These are phyloP conservation scores for Herminia tarsipennalis DNA, from an alignment of 2,888 invertebrate genomes.

Conservation along the genomic window DNA sequence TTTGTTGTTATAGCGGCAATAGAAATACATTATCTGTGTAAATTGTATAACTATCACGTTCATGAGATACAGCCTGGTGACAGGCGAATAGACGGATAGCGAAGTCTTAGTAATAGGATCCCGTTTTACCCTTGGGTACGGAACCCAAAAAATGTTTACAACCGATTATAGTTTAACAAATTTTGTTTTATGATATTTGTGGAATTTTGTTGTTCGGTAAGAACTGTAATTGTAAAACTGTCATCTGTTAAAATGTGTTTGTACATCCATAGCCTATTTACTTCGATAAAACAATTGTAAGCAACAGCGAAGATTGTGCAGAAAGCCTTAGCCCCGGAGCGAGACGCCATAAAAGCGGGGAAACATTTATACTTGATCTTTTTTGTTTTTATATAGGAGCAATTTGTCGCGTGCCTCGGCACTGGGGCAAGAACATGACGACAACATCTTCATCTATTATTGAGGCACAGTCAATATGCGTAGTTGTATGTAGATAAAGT, in stretches of 20 bases:
- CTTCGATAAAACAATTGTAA: conserved; percentile 7
- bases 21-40: too few relatives aligned
- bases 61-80: too few relatives aligned
- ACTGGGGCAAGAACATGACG: conserved; percentile 12
- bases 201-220: too few relatives aligned
- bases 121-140: too few relatives aligned
- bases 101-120: too few relatives aligned
- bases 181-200: too few relatives aligned
- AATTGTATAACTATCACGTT: too few relatives aligned
- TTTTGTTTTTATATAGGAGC: conserved; percentile 51
- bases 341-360: conserved; percentile 47
- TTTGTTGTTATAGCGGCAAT: too few relatives aligned
- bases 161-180: too few relatives aligned
- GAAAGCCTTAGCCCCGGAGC: conserved; percentile 19
- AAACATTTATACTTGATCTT: conserved; percentile 54
- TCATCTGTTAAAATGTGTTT: background rate
- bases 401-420: conserved; percentile 47
- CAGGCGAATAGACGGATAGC: too few relatives aligned
- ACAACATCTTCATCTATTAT: conserved; percentile 28
- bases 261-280: background rate
- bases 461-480: conserved; percentile 25
- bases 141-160: too few relatives aligned
- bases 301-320: background rate
- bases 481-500: conserved; percentile 5
- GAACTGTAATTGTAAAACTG: too few relatives aligned